A percentile compares a stretch with the other conserved stretches of the same genome.
Evolutionary conservation across 2,888 invertebrate species (phyloP).

Genomic region (Hesperia comma): DNA sequence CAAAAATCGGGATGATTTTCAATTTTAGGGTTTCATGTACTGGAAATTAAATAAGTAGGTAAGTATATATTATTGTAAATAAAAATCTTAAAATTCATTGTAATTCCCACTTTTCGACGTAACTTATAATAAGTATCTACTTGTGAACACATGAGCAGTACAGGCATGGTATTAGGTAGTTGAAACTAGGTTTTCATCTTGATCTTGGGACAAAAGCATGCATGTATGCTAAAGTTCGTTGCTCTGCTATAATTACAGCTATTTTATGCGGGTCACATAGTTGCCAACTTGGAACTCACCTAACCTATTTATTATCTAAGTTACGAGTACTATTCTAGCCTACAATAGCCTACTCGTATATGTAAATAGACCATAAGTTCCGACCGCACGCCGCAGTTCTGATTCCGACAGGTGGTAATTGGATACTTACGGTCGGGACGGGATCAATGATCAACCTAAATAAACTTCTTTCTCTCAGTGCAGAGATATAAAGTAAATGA

Average conservation of each 20-base stretch:
- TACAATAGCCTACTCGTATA: not conserved
- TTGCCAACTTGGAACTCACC: not conserved
- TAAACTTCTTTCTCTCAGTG: not conserved
- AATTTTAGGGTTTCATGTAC: too few relatives aligned
- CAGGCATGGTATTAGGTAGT: too few relatives aligned
- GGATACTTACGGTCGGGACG: not conserved
- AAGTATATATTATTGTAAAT: too few relatives aligned
- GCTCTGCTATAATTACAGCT: not conserved
- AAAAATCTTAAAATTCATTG: too few relatives aligned
- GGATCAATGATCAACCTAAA: slow-evolving; percentile 3
- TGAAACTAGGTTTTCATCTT: too few relatives aligned
- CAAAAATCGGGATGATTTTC: too few relatives aligned
- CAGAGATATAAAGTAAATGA: not conserved
- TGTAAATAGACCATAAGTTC: slow-evolving; percentile 2
- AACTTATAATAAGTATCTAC: too few relatives aligned
- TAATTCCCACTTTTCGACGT: too few relatives aligned
- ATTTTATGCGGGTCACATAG: not conserved
- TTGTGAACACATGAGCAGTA: too few relatives aligned
- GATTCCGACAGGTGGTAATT: slow-evolving; percentile 1
- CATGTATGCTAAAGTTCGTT: not conserved
- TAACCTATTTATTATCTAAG: not conserved
- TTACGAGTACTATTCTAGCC: not conserved
- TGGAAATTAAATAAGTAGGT: too few relatives aligned
- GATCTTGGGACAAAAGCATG: too few relatives aligned
- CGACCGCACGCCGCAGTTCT: not conserved